Base-by-base conservation (phyloP, 2,113 vertebrate genomes). In the Psilopsiagon aymara region DNA sequence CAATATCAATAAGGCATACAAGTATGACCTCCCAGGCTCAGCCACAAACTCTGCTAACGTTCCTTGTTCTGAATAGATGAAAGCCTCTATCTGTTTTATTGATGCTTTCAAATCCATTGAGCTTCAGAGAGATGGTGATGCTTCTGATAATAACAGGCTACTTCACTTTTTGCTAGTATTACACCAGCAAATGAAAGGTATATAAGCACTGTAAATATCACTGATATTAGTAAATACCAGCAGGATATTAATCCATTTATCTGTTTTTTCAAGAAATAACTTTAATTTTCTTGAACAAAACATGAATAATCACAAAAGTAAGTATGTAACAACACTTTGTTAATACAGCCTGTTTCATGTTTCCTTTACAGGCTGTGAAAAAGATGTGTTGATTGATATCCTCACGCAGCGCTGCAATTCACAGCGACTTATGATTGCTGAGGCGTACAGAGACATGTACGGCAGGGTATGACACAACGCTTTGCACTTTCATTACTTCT, bases 371-470 rank as follows among this genome's bases (percentile, higher is more conserved):
- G 98, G 95, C 21, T 98, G 98, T 82, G 96, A 98, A 82, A 98
- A 98, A 91, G 98, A 98, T 37, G 53, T 98, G 84, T 60, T 98
- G 95, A 98, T 98, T 64, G 94, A 98, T 79, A 90, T 98, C 81
- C 97, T 98, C 53, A 98, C 98, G 1, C 97, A 98, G 52, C 97
- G 98, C 5, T 97, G 97, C 92, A 98, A 98, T 49, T 96, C 98
- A 8, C 98, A 98, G 88, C 86, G 98, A 78, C 93, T 96, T 37
- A 94, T 97, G 97, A 98, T 98, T 39, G 97, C 98, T 0, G 97
- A 98, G 76, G 97, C 97, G 0, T 98, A 98, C 91, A 96, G 95
- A 86, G 95, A 95, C 75, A 95, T 97, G 94, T 98, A 96, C 0
- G 75, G 98, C 90, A 96, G 94, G 98, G 98, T 98, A 98, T 0